phyloP scores from a whole-genome alignment of 2,888 invertebrate species.

The Hydraecia micacea region DNA sequence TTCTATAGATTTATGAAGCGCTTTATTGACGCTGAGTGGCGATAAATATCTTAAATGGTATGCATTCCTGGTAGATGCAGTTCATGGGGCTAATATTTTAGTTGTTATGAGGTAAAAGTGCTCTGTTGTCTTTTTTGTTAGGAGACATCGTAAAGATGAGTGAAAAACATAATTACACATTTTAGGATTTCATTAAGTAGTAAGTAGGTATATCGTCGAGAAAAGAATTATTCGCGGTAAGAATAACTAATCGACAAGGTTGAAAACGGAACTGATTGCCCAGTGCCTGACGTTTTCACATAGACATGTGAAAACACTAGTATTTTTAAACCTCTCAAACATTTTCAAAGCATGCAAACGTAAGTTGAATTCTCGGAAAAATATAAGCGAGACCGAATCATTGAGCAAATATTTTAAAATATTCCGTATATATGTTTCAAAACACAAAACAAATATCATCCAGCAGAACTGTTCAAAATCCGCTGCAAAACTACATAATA shows the following conservation, averaged over 20 bases:
- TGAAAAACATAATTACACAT: neutral
- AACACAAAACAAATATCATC: constrained; percentile 19
- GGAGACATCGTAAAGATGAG: neutral
- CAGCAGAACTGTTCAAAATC: constrained; percentile 13
- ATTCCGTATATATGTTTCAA: neutral
- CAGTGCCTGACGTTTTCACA: neutral
- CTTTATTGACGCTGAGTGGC: constrained; percentile 61
- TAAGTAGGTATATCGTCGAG: neutral
- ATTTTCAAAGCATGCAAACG: constrained; percentile 7
- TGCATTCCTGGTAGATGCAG: constrained; percentile 50
- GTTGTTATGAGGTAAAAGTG: neutral
- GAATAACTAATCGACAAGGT: neutral
- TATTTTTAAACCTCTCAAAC: neutral
- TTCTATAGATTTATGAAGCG: constrained; percentile 67
- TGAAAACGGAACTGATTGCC: neutral
- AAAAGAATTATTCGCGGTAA: neutral
- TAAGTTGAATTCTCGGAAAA: neutral
- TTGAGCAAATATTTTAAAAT: constrained; percentile 17
- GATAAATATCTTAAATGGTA: constrained; percentile 54
- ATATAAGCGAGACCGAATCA: neutral
- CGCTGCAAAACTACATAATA: constrained; percentile 8
- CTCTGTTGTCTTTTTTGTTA: neutral
- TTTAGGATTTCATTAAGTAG: neutral
- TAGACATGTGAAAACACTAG: neutral
- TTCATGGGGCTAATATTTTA: constrained; percentile 1